Base-by-base conservation (phyloP, 64 coral and sea anemone species). In the Anthopleura sola region DNA sequence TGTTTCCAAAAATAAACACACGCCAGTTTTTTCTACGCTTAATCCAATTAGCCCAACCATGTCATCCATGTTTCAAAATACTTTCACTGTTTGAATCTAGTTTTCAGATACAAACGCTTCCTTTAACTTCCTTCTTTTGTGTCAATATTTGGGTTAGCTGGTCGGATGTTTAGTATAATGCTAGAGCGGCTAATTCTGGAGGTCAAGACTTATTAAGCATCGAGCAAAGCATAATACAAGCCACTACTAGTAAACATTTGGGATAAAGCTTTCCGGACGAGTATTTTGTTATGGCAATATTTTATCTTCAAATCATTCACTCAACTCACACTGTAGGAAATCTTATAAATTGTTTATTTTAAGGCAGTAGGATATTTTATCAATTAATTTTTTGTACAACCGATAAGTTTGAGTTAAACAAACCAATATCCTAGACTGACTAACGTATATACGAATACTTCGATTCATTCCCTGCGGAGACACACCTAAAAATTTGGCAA, bases 11-110 rank as follows among this genome's bases (percentile, higher is more conserved):
- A 71, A 71, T 71, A 71, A 71, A 71, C 66, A 71, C 28, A 3
- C 11, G 58, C 31, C 11, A 34, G n/a, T 11, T 71, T 71, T 71
- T 32, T 6, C 26, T 15, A 71, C 66, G 66, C 66, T 71, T 71
- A 71, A 71, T 71, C 66, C 66, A 71, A 71, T 71, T 71, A 71
- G 12, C 37, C 76, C 4, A 14, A 79, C 20, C 19, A 79, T 48
- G 44, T 79, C 76, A 48, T 79, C 44, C 16, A 19, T 79, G 38
- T 48, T 38, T 44, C 19, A 79, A 79, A 79, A 79, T 79, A 79
- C 76, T 79, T 79, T 38, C 76, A 79, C 76, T 79, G 76, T 79
- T 79, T 79, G 76, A 79, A 3, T 38, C 44, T 79, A 48, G 44
- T 79, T 38, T 79, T 44, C 44, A 44, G 19, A 79, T 44, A 48